Base-by-base conservation (phyloP, 2,888 invertebrate genomes). In the Machimus rusticus region DNA sequence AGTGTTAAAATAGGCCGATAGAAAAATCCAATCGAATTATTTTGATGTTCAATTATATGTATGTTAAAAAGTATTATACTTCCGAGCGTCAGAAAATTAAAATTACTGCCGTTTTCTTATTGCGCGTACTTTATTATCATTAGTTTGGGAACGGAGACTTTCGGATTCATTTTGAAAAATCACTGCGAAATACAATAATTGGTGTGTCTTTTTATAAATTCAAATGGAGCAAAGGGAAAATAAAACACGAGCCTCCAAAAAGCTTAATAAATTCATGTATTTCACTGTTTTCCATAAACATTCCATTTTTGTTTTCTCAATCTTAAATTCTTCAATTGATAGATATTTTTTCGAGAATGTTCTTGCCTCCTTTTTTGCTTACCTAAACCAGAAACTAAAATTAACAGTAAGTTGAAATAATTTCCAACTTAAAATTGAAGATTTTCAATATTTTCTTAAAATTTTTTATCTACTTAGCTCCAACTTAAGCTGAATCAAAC, bases 231-330 rank as follows among this genome's bases (percentile, higher is more conserved):
- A 16, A 5, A 51, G 46, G 23, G 9, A 23, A 66, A 84, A 66
- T 66, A 84, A 84, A 84, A 84, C 66, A 66, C 57, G 5, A 28
- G n/a, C 74, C 31, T 87, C 78, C 84, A 87, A 87, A 87, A 87
- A 87, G 87, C 87, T 87, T 87, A 87, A 43, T 87, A 87, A 87
- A 87, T 87, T 87, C 84, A 87, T 84, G 66, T 84, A 84, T 84
- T 84, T 84, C 57, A 76, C 55, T 16, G 9, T 57, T 31, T 84
- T 76, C 23, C 66, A 66, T 28, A 66, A 66, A 57, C 39, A 39
- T 85, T 85, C 43, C 74, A 87, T 16, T 87, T 81, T 55, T 34
- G 4, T 82, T 81, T 81, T 34, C 34, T 81, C 51, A 51, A 51
- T 14, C 34, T 82, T 82, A 82, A 82, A 43, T 66, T 84, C 84